phyloP scores from a whole-genome alignment of 2,797 vertebrate genomes.

The Mormyrus hasselquistii region DNA sequence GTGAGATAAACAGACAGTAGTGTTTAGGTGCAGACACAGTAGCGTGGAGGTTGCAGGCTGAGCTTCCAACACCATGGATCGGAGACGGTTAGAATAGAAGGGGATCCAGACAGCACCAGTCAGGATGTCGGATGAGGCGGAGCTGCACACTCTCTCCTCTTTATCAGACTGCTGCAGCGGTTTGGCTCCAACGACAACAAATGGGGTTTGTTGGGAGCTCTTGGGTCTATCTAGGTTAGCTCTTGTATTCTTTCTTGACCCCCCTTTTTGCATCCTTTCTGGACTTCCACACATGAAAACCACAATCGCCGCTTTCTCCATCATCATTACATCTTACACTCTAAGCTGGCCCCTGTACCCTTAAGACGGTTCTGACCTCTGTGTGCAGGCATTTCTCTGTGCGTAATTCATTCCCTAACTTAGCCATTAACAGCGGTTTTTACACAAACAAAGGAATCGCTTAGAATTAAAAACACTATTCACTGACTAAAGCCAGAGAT shows the following conservation, averaged over 20 bases:
- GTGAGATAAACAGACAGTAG: not conserved
- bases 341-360: not conserved
- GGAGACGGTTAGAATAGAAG: not conserved
- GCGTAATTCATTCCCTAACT: not conserved
- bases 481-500: not conserved
- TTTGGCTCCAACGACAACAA: not conserved
- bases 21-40: not conserved
- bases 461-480: not conserved
- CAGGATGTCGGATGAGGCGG: not conserved
- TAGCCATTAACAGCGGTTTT: not conserved
- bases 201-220: not conserved
- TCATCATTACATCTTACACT: not conserved
- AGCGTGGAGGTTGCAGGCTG: not conserved
- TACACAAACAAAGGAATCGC: not conserved
- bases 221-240: not conserved
- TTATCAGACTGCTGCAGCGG: not conserved
- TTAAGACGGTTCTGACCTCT: not conserved
- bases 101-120: not conserved
- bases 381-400: not conserved
- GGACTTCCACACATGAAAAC: not conserved
- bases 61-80: not conserved
- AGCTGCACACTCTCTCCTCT: not conserved
- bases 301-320: not conserved
- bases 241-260: not conserved
- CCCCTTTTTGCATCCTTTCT: not conserved